Conservation (phyloP, 2,113 vertebrate genomes). For the Typhlomys cinereus region DNA sequence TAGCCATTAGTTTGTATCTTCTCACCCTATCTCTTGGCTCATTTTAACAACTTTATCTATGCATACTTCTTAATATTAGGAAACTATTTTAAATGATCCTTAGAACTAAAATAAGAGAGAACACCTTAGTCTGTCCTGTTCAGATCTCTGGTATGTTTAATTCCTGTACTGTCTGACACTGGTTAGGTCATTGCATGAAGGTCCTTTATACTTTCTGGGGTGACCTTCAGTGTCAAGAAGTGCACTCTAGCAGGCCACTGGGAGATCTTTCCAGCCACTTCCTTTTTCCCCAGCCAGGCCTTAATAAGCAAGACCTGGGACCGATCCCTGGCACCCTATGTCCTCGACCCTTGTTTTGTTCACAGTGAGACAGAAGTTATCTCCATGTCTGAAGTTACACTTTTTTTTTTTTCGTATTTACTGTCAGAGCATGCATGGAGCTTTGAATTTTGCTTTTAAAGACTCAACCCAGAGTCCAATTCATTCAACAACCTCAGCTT, state of each 20-base stretch:
- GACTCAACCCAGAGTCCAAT: neutral
- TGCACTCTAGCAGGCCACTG: no score
- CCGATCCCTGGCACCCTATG: neutral
- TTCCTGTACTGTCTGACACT: neutral
- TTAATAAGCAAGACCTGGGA: neutral
- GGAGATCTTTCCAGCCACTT: neutral
- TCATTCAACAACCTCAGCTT: neutral
- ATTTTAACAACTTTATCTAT: neutral
- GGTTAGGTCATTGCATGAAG: neutral
- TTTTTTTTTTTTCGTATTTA: neutral
- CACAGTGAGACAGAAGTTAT: neutral
- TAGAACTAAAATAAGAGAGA: neutral
- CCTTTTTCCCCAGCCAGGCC: neutral
- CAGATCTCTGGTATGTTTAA: neutral
- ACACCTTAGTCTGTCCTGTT: neutral
- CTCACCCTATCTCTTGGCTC: neutral
- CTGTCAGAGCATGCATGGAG: neutral
- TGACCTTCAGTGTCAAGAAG: rapidly evolving
- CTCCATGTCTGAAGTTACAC: neutral
- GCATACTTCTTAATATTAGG: neutral
- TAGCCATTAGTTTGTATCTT: neutral
- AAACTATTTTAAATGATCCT: neutral
- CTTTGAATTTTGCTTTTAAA: neutral
- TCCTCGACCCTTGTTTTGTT: neutral
- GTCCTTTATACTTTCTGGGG: neutral